These are phyloP conservation scores for Eudyptes chrysolophus DNA, from an alignment of 2,113 vertebrate genomes.

Conservation along the genomic window DNA sequence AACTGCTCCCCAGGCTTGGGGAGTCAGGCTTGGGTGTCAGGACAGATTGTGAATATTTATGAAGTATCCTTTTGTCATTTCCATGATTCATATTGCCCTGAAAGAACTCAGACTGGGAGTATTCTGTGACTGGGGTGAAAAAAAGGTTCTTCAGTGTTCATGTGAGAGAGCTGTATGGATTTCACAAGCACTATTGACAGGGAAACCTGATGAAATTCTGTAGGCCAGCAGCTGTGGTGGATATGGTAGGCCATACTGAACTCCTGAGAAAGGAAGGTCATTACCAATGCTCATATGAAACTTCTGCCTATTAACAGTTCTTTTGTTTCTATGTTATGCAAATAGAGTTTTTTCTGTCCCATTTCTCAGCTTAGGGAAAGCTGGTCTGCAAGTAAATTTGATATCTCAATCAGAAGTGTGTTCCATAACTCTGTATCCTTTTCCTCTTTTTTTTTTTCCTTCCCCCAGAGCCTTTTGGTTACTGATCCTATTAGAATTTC, in stretches of 20 bases:
- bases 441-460: background rate
- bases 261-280: background rate
- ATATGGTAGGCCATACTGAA: background rate
- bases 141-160: background rate
- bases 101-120: background rate
- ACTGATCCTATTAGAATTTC: background rate
- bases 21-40: background rate
- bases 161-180: background rate
- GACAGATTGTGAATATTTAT: background rate
- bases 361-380: background rate
- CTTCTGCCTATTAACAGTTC: background rate
- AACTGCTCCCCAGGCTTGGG: background rate
- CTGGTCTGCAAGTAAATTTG: background rate
- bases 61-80: background rate
- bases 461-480: background rate
- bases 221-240: background rate
- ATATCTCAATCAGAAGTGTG: background rate
- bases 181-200: background rate
- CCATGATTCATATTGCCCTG: background rate
- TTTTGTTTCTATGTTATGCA: background rate
- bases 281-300: background rate
- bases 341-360: background rate
- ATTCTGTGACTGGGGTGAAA: background rate
- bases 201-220: background rate
- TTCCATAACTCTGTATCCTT: background rate